Percentiles rank a stretch among this genome's conserved stretches.
Conservation (phyloP, 2,113 vertebrate genomes). For the Ifrita kowaldi region DNA sequence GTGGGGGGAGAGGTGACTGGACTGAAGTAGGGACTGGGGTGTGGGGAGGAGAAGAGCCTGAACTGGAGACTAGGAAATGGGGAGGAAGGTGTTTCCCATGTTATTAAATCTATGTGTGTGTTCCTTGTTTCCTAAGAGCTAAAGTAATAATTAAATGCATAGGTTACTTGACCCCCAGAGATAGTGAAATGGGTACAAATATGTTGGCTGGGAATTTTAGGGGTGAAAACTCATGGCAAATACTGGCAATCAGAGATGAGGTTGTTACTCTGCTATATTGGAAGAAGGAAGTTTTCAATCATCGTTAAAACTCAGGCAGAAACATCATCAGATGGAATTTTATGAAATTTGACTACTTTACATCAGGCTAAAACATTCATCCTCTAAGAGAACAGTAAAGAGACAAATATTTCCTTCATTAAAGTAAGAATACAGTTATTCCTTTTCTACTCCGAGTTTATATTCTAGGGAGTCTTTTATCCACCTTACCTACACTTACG, state of each 20-base stretch:
- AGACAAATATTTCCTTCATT: background rate
- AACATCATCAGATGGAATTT: background rate
- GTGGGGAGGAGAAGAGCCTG: background rate
- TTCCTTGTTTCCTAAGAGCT: background rate
- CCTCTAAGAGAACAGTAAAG: background rate
- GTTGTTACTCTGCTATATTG: background rate
- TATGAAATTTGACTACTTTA: background rate
- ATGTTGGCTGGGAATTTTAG: background rate
- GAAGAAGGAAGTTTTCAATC: background rate
- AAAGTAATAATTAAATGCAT: background rate
- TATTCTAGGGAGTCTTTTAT: background rate
- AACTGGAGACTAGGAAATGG: background rate
- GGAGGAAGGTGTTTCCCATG: background rate
- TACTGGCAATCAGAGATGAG: background rate
- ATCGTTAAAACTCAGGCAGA: background rate
- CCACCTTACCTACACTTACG: background rate
- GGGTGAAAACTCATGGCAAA: background rate
- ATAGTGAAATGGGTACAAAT: background rate
- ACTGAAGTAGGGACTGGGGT: background rate
- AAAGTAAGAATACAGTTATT: background rate
- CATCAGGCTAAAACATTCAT: background rate
- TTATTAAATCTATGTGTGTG: background rate
- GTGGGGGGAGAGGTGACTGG: background rate
- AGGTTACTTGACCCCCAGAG: background rate
- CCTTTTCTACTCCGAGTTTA: background rate